These are phyloP conservation scores for Pedicia rivosa DNA, from an alignment of 2,888 invertebrate species.

Conservation along the genomic window DNA sequence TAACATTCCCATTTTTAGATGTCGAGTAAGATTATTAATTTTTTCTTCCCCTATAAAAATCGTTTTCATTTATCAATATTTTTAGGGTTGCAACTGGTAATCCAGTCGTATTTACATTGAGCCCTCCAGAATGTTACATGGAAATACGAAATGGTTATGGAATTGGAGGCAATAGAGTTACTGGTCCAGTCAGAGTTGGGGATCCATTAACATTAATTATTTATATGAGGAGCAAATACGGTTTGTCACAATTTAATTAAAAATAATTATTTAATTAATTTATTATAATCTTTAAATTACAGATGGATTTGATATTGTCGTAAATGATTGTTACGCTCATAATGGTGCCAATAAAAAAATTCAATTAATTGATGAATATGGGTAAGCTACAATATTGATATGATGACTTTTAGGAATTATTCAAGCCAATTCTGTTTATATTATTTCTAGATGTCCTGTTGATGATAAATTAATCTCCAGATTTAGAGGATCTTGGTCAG, in stretches of 20 bases:
- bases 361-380: conserved; percentile 81
- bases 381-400: conserved; percentile 35
- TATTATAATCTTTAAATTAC: conserved; percentile 24
- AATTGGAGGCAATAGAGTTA: conserved; percentile 66
- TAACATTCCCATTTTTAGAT: conserved; percentile 85
- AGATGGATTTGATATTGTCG: conserved; percentile 91
- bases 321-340: conserved; percentile 87
- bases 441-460: conserved; percentile 57
- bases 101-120: conserved; percentile 82
- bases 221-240: conserved; percentile 89
- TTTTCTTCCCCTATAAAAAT: conserved; percentile 3
- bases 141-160: conserved; percentile 87
- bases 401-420: no score
- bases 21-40: conserved; percentile 63
- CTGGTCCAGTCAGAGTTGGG: conserved; percentile 81
- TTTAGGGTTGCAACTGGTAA: conserved; percentile 82
- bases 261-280: conserved; percentile 5
- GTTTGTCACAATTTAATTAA: no score
- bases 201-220: conserved; percentile 84
- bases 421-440: no score
- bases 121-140: conserved; percentile 92
- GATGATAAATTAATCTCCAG: conserved; percentile 85
- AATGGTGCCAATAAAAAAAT: conserved; percentile 86
- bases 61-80: neutral
- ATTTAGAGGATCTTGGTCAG: conserved; percentile 87